Base-by-base conservation (phyloP, 2,888 invertebrate species). In the Hyalella azteca region DNA sequence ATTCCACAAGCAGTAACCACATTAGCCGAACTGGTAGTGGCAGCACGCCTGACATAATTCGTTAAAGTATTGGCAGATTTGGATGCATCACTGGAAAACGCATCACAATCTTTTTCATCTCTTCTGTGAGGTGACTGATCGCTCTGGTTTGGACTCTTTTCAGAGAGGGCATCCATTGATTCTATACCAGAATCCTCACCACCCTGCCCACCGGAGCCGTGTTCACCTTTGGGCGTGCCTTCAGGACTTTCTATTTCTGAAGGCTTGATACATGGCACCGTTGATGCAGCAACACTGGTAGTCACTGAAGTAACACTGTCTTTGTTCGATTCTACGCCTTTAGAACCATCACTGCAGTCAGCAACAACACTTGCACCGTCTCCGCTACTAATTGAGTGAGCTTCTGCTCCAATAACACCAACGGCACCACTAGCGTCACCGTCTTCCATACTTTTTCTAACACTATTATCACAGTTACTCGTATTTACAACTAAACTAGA, bases 151-250 rank as follows among this genome's bases (percentile, higher is more conserved):
- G 94, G 94, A 84, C 93, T 94, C 87, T 95, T 95, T 88, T 96
- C 95, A 29, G 95, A 95, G n/a, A 95, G 88, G 2, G 95, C 95
- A 87, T 96, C 95, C 95, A 95, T 95, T 49, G 95, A 95, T 88
- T 95, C 95, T 80, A 95, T 95, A 22, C 95, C 95, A 80, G 95
- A 95, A 88, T 95, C 95, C 87, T 95, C 95, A 66, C 95, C 95
- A 86, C 81, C 81, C 75, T 85, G 85, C 13, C 81, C 85, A n/a
- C 81, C 84, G 75, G 80, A 81, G 29, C 82, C 81, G 66, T 82
- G 83, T 49, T 83, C 84, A 15, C 83, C 84, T 75, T 83, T 83
- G 36, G 84, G 85, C 13, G 84, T 83, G n/a, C 83, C 81, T 29
- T 81, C 82, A 22, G 85, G 85, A 49, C 84, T 82, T 66, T 84